A percentile compares a stretch with the other conserved stretches of the same genome.
Conservation (phyloP, 2,113 vertebrate genomes). For the Regulus satrapa region DNA sequence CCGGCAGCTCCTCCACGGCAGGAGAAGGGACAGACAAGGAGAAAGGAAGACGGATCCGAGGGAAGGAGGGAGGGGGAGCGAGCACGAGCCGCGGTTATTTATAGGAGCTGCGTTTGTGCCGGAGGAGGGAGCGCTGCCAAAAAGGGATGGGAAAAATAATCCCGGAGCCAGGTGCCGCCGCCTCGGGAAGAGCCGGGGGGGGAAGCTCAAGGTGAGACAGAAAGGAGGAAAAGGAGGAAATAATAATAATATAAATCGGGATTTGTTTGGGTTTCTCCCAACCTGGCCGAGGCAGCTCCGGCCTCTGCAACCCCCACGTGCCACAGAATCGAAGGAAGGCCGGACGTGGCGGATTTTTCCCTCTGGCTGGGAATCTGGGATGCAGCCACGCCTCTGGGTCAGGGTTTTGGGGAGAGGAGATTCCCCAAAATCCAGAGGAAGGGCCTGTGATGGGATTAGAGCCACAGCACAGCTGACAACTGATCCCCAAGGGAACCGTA, state of each 20-base stretch:
- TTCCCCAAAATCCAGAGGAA: fast-evolving
- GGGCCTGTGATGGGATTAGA: fast-evolving
- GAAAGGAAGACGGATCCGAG: not conserved
- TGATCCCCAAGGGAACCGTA: fast-evolving
- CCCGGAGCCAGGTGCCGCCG: slow-evolving; percentile 37
- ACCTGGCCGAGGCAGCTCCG: not conserved
- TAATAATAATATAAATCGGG: fast-evolving
- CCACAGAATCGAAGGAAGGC: fast-evolving
- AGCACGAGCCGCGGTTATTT: slow-evolving; percentile 55
- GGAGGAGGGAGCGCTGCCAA: slow-evolving; percentile 40
- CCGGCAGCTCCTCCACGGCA: not conserved
- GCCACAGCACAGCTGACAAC: fast-evolving
- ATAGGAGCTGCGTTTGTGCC: slow-evolving; percentile 30
- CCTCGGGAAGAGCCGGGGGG: slow-evolving; percentile 5
- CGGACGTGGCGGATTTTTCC: not conserved
- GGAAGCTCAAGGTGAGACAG: not conserved
- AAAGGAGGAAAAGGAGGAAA: not conserved
- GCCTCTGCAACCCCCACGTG: fast-evolving
- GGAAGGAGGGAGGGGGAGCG: not conserved
- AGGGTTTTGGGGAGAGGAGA: not conserved
- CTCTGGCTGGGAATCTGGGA: not conserved
- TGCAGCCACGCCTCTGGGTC: fast-evolving
- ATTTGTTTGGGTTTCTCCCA: fast-evolving
- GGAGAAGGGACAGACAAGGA: not conserved
- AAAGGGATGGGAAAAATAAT: slow-evolving; percentile 62